These are phyloP conservation scores for Hipparchia sbordonii DNA, from an alignment of 2,888 invertebrate genomes.

Conservation along the genomic window DNA sequence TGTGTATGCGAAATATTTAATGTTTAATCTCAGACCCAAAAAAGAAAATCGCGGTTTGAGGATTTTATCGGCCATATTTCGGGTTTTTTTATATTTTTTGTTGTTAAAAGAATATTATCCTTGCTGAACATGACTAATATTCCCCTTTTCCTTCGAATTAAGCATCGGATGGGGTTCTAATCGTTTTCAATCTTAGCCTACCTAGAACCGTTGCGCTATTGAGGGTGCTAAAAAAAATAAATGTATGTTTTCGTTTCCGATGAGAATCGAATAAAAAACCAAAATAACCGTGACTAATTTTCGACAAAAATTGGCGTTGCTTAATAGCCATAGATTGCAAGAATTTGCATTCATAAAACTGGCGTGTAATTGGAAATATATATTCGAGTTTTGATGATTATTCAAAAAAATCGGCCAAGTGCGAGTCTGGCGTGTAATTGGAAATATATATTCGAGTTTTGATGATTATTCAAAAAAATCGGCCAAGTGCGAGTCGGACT, in stretches of 20 bases:
- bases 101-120: too few relatives aligned
- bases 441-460: slow-evolving; percentile 11
- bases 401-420: not conserved
- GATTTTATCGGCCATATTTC: too few relatives aligned
- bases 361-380: slow-evolving; percentile 20
- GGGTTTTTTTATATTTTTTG: too few relatives aligned
- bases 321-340: slow-evolving; percentile 15
- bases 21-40: too few relatives aligned
- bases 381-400: slow-evolving; percentile 1
- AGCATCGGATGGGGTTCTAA: too few relatives aligned
- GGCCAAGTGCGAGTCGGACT: not conserved
- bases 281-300: slow-evolving; percentile 16
- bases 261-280: not conserved
- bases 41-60: too few relatives aligned
- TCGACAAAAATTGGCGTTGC: slow-evolving; percentile 18
- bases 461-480: slow-evolving; percentile 1
- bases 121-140: too few relatives aligned
- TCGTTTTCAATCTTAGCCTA: too few relatives aligned
- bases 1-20: too few relatives aligned
- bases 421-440: slow-evolving; percentile 10
- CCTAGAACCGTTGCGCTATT: not conserved
- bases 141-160: too few relatives aligned
- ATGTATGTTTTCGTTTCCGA: slow-evolving; percentile 4
- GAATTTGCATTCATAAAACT: slow-evolving; percentile 22
- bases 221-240: not conserved